phyloP scores from a whole-genome alignment of 2,797 vertebrate species.

The Agapornis canus region DNA sequence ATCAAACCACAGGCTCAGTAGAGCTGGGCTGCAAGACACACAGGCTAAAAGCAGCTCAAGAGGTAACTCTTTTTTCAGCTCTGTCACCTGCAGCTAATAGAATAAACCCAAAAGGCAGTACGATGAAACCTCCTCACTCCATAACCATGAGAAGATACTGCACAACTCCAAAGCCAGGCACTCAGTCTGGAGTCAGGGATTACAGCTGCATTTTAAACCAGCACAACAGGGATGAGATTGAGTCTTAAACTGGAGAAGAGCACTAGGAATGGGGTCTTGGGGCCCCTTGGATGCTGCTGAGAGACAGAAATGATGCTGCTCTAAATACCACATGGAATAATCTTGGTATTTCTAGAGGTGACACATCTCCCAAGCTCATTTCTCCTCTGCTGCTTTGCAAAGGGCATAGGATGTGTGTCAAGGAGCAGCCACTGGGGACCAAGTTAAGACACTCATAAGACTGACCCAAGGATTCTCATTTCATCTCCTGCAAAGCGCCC shows the following conservation, averaged over 20 bases:
- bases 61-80: not conserved
- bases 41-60: constrained; percentile 19
- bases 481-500: not conserved
- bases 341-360: not conserved
- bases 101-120: constrained; percentile 8
- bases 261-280: not conserved
- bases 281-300: rapidly evolving
- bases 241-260: not conserved
- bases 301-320: not conserved
- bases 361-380: not conserved
- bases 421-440: not conserved
- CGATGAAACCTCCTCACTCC: not conserved
- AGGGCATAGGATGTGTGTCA: not conserved
- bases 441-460: not conserved
- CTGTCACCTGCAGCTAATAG: constrained; percentile 18
- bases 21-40: not conserved
- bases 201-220: not conserved
- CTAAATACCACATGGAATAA: not conserved
- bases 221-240: not conserved
- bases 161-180: not conserved
- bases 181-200: not conserved
- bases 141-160: not conserved
- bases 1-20: not conserved
- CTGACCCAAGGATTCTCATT: not conserved
- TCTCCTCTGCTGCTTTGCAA: constrained; percentile 20